Percentiles rank a stretch among this genome's conserved stretches.
phyloP scores from a whole-genome alignment of 1,140 invertebrate species.

The Mamestra configurata region DNA sequence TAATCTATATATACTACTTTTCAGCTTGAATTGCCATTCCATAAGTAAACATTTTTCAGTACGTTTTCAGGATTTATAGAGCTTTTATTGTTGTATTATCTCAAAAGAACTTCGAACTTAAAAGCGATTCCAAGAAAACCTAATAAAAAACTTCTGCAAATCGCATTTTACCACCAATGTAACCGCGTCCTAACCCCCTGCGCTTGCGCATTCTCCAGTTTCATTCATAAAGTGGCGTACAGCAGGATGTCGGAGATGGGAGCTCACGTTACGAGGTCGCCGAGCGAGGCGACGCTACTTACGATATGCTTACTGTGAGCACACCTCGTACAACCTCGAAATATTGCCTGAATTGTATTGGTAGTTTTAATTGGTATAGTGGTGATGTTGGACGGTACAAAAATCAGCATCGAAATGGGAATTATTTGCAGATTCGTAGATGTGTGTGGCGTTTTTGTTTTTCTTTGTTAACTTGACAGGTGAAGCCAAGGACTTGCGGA shows the following conservation, averaged over 20 bases:
- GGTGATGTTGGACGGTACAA: background rate
- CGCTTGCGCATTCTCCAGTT: slow-evolving; percentile 50
- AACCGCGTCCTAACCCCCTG: slow-evolving; percentile 4
- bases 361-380: background rate
- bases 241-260: slow-evolving; percentile 50
- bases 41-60: no score
- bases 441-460: no score
- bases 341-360: background rate
- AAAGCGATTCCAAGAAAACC: background rate
- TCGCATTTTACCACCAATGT: background rate
- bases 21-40: no score
- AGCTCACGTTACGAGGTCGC: slow-evolving; percentile 46
- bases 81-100: no score
- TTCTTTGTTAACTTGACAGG: no score
- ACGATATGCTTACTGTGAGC: background rate
- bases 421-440: no score
- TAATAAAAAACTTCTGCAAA: background rate
- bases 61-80: no score
- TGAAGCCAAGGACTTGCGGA: no score
- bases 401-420: no score
- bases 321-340: background rate
- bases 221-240: slow-evolving; percentile 49
- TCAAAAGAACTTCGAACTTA: background rate
- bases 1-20: no score
- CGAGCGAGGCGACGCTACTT: slow-evolving; percentile 2